Base-by-base conservation (phyloP, 2,113 vertebrate species). In the Corythornis madagascariensis region DNA sequence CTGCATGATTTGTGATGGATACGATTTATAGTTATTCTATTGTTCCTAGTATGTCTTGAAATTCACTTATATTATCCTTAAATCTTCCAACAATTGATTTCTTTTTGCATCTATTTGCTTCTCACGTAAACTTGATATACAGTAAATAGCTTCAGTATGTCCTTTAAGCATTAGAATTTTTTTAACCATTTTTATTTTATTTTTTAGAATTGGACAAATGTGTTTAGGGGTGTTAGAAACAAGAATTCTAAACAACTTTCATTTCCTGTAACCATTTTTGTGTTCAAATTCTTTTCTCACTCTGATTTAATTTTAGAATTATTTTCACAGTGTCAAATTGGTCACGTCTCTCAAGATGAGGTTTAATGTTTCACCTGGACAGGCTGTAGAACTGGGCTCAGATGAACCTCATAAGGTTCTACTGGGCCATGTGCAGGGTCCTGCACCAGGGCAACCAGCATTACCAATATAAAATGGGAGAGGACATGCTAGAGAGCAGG, bases 51-150 rank as follows among this genome's bases (percentile, higher is more conserved):
- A 42, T 70, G 29, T 74, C 61, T 75, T 65, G 73, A 94, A 93
- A 86, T 57, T 93, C 69, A 86, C 91, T 95, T 93, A 82, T 75
- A 90, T 96, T 71, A 70, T 71, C 79, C 72, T 83, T 83, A 70
- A 79, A 66, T 87, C 72, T 88, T 90, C 26, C 35, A 55, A 35
- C 20, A 80, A 61, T 75, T 83, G 76, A 88, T 92, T 90, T 92
- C 10, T 88, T 77, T 79, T 81, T 78, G 48, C 45, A 52, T 86
- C 35, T 86, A 6, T 78, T 92, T 90, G 56, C 69, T 83, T 85
- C 50, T 90, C 17, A 45, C 25, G 69, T 66, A 48, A 90, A 47
- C 19, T 64, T 83, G 24, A 78, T 83, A 78, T 83, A 31, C 1
- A n/a, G 63, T 83, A 91, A 22, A 22, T 69, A 53, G 26, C 61